Evolutionary conservation across 2,888 invertebrate species (phyloP).

Genomic region (Hemaris fuciformis): DNA sequence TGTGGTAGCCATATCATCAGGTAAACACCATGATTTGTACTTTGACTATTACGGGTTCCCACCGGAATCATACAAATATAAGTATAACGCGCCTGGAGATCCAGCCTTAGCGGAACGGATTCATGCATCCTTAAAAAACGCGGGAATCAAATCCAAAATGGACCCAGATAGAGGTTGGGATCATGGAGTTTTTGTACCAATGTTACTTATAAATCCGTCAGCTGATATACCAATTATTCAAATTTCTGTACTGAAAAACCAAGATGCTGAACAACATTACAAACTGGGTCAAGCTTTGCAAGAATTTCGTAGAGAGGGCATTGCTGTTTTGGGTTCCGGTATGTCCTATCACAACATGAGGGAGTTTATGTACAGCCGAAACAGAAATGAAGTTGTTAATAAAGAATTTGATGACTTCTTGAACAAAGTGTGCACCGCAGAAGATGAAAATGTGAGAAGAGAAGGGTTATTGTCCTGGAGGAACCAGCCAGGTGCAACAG

Average conservation of each 20-base stretch:
- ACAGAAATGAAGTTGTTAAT: conserved; percentile 52
- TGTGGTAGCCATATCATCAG: conserved; percentile 69
- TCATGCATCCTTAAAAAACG: conserved; percentile 50
- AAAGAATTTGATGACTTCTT: conserved; percentile 68
- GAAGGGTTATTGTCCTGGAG: conserved; percentile 57
- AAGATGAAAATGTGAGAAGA: conserved; percentile 46
- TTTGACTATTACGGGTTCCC: conserved; percentile 77
- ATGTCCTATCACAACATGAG: conserved; percentile 78
- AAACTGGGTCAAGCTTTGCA: conserved; percentile 58
- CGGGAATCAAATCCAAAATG: conserved; percentile 61
- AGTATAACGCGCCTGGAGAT: conserved; percentile 69
- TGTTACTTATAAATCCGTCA: conserved; percentile 70
- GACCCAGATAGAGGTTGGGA: conserved; percentile 73
- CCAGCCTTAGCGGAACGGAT: conserved; percentile 60
- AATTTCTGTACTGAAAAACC: conserved; percentile 61
- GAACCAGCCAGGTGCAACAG: conserved; percentile 57
- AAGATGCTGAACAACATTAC: conserved; percentile 64
- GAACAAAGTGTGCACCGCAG: conserved; percentile 56
- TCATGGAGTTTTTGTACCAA: conserved; percentile 76
- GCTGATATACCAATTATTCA: conserved; percentile 72
- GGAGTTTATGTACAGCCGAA: conserved; percentile 50
- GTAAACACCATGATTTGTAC: conserved; percentile 62
- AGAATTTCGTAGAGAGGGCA: conserved; percentile 65
- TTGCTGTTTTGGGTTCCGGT: conserved; percentile 68
- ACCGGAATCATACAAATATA: conserved; percentile 68